Evolutionary conservation across 2,113 vertebrate genomes (phyloP).

Genomic region (Phyllostomus discolor): DNA sequence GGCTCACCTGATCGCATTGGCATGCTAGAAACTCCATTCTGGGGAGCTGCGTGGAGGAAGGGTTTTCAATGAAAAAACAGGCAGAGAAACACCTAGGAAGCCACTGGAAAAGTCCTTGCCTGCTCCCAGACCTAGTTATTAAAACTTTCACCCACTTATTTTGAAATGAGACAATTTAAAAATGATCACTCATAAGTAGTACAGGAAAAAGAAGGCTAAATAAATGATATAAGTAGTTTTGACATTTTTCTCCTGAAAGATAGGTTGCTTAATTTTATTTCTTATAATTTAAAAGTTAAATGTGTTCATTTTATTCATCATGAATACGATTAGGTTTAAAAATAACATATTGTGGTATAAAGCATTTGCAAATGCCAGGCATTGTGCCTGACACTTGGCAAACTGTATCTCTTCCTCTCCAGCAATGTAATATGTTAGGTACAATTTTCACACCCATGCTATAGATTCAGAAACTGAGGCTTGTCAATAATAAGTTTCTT

Average conservation of each 20-base stretch:
- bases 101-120: no score
- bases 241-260: neutral
- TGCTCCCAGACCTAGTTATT: neutral
- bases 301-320: neutral
- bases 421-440: neutral
- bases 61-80: neutral
- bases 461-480: neutral
- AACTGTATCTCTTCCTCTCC: neutral
- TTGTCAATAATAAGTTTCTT: neutral
- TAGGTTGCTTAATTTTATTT: neutral
- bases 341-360: neutral
- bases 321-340: neutral
- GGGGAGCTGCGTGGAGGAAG: no score
- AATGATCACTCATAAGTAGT: neutral
- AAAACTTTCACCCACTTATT: neutral
- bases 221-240: neutral
- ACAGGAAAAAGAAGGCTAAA: neutral
- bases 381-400: neutral
- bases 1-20: fast-evolving
- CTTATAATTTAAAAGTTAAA: neutral
- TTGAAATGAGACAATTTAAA: neutral
- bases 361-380: neutral
- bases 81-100: neutral
- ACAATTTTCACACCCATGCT: neutral
- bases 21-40: neutral